Conservation (phyloP, 1,140 invertebrate species). For the Hypothenemus hampei region DNA sequence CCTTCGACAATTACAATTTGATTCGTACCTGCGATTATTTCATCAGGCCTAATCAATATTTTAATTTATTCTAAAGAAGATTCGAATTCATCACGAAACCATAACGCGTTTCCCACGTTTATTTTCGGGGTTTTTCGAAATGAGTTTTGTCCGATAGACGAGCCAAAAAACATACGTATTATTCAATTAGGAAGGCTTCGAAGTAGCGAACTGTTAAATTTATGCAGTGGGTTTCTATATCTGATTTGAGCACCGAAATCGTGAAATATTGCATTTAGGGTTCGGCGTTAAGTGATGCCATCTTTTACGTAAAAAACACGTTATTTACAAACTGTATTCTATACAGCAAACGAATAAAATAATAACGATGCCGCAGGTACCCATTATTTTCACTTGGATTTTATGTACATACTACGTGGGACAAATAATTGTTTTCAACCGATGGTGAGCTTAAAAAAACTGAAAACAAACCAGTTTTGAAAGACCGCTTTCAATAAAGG, state of each 20-base stretch:
- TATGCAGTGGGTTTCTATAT: slow-evolving; percentile 20
- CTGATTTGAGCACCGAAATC: too few relatives aligned
- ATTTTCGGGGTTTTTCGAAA: slow-evolving; percentile 20
- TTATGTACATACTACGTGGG: slow-evolving; percentile 9
- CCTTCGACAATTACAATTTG: slow-evolving; percentile 28
- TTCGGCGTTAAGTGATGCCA: too few relatives aligned
- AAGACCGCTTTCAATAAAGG: neutral
- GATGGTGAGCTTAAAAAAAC: slow-evolving; percentile 5
- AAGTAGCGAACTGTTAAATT: slow-evolving; percentile 26
- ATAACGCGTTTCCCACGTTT: slow-evolving; percentile 21
- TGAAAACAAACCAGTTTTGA: slow-evolving; percentile 19
- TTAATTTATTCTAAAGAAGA: slow-evolving; percentile 30
- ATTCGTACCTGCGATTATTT: slow-evolving; percentile 31
- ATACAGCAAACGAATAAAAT: neutral
- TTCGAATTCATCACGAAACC: slow-evolving; percentile 24
- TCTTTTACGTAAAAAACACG: too few relatives aligned
- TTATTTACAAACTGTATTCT: neutral
- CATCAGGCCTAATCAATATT: slow-evolving; percentile 31
- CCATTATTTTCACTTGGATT: slow-evolving; percentile 4
- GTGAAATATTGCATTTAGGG: too few relatives aligned
- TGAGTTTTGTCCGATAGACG: slow-evolving; percentile 19
- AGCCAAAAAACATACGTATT: slow-evolving; percentile 16
- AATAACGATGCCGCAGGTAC: neutral
- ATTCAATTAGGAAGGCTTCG: slow-evolving; percentile 20
- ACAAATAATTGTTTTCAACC: slow-evolving; percentile 12